These are phyloP conservation scores for Orchestia grillus DNA, from an alignment of 1,140 invertebrate species.

Conservation along the genomic window DNA sequence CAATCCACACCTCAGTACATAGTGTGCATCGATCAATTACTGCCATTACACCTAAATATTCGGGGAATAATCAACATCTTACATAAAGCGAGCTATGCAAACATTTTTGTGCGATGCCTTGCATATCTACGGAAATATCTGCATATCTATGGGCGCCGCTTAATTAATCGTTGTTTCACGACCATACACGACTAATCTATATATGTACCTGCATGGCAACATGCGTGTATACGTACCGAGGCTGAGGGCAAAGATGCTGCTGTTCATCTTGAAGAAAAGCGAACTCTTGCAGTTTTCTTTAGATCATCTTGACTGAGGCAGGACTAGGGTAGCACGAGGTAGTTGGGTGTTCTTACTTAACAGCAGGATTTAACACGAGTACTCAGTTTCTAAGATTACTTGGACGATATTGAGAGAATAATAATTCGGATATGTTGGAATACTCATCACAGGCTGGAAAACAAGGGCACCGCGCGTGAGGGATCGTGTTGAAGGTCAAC, in stretches of 20 bases:
- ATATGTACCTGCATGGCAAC: neutral
- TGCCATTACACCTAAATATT: too few species aligned
- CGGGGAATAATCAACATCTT: too few species aligned
- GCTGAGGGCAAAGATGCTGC: neutral
- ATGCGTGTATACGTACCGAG: neutral
- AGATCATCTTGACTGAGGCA: neutral
- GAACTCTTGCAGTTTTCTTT: neutral
- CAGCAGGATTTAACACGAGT: neutral
- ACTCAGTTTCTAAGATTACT: neutral
- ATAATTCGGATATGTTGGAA: constrained; percentile 38
- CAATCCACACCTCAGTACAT: too few species aligned
- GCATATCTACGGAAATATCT: too few species aligned
- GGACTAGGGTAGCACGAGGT: neutral
- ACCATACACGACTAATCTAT: too few species aligned
- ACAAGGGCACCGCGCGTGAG: neutral
- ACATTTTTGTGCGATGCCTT: too few species aligned
- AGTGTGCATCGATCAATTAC: too few species aligned
- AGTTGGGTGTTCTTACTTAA: neutral
- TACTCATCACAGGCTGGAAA: constrained; percentile 22
- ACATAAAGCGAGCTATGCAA: too few species aligned
- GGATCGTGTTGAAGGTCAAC: too few species aligned
- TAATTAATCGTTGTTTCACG: too few species aligned
- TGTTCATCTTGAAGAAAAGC: neutral
- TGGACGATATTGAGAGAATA: neutral
- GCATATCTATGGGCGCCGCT: too few species aligned